Base-by-base conservation (phyloP, 2,888 invertebrate genomes). In the Andrena flavipes region DNA sequence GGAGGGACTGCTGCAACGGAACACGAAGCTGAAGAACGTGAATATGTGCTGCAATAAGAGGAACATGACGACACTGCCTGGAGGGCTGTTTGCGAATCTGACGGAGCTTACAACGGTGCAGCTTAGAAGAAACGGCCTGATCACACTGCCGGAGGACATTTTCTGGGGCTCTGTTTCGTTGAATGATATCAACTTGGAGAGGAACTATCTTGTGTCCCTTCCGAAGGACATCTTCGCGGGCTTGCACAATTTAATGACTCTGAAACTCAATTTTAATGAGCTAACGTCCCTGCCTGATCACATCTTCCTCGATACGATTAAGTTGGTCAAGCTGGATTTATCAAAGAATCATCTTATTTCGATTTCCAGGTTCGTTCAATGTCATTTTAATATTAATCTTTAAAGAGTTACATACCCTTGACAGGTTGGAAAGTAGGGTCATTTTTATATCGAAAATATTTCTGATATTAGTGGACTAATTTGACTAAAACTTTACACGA, bases 241-340 rank as follows among this genome's bases (percentile, higher is more conserved):
- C 90, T 95, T 96, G 92, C 94, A 93, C 5, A 95, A 96, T 67
- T 94, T 98, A 8, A 90, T 95, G 6, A 95, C 94, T 56, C 93
- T 98, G 76, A 95, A 96, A 90, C 93, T 98, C 74, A 95, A 96
- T 82, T 94, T 95, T 80, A 98, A 98, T 92, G 94, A 94, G 67
- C 89, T 98, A 8, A 94, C 91, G 51, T 93, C 93, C 30, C 92
- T 97, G 74, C 95, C 96, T 23, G 95, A 96, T 51, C 94, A 94
- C 67, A 87, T 97, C 67, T 97, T 97, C 91, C 93, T 93, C 4
- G 94, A 95, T 20, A 94, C 96, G 76, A 93, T 93, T 1, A 95
- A 95, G 76, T 93, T 98, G 84, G 94, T 95, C 87, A 94, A 91
- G 26, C 93, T 98, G 10, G 95, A 96, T 91, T 94, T 98, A 69